phyloP scores from a whole-genome alignment of 2,113 vertebrate genomes.

The Myrmecophaga tridactyla region DNA sequence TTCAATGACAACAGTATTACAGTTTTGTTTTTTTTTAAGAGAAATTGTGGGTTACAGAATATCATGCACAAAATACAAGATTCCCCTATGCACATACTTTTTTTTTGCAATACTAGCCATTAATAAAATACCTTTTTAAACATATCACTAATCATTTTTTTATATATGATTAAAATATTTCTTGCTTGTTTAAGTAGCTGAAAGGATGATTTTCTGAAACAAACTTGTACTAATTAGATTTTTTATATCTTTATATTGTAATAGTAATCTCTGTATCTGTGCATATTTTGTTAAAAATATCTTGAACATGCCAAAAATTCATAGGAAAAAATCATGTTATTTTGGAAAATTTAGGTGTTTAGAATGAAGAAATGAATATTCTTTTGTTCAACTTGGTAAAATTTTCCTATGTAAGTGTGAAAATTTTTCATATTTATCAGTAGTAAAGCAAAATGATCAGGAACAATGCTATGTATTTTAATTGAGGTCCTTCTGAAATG shows the following conservation, averaged over 20 bases:
- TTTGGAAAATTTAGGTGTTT: conserved; percentile 5
- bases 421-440: not conserved
- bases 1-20: not conserved
- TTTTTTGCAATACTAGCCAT: not conserved
- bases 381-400: not conserved
- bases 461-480: not conserved
- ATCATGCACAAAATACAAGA: too few species aligned
- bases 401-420: not conserved
- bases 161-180: not conserved
- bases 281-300: not conserved
- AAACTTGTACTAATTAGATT: not conserved
- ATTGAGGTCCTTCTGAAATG: not conserved
- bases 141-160: not conserved
- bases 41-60: too few species aligned
- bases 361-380: not conserved
- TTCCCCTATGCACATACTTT: not conserved
- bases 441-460: not conserved
- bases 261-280: not conserved
- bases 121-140: not conserved
- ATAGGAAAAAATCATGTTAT: not conserved
- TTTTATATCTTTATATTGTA: not conserved
- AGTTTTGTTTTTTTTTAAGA: not conserved
- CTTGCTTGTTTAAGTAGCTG: not conserved
- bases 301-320: not conserved
- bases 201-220: not conserved